Percentiles rank a stretch among this genome's conserved stretches.
Evolutionary conservation across 1,140 invertebrate species (phyloP).

Genomic region (Pentalonia nigronervosa): DNA sequence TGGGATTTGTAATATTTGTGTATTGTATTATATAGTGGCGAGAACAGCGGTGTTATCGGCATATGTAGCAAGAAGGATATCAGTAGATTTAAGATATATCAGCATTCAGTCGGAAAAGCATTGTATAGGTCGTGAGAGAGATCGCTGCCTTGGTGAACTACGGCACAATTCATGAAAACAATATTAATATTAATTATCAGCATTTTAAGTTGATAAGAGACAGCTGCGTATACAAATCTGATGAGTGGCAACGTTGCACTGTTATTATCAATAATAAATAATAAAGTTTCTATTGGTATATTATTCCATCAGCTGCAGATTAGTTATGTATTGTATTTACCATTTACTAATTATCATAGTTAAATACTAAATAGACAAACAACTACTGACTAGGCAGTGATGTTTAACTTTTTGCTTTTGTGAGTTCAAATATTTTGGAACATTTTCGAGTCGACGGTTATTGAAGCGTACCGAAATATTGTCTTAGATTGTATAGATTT

Average conservation of each 20-base stretch:
- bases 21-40: no score
- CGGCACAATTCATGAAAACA: background rate
- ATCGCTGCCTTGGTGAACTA: no score
- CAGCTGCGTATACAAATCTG: background rate
- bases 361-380: background rate
- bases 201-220: background rate
- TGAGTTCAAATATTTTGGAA: background rate
- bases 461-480: background rate
- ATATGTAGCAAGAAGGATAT: no score
- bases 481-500: background rate
- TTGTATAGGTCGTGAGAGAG: no score
- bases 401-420: background rate
- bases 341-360: background rate
- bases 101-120: no score
- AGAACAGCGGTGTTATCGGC: no score
- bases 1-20: no score
- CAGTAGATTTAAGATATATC: no score
- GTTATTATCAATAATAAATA: constrained; percentile 26
- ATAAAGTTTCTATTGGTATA: background rate
- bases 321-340: background rate
- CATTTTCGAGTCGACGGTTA: background rate
- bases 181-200: background rate
- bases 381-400: background rate
- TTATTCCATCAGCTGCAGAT: background rate
- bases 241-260: constrained; percentile 1